Conservation (phyloP, 2,113 vertebrate genomes). For the Fregata magnificens region DNA sequence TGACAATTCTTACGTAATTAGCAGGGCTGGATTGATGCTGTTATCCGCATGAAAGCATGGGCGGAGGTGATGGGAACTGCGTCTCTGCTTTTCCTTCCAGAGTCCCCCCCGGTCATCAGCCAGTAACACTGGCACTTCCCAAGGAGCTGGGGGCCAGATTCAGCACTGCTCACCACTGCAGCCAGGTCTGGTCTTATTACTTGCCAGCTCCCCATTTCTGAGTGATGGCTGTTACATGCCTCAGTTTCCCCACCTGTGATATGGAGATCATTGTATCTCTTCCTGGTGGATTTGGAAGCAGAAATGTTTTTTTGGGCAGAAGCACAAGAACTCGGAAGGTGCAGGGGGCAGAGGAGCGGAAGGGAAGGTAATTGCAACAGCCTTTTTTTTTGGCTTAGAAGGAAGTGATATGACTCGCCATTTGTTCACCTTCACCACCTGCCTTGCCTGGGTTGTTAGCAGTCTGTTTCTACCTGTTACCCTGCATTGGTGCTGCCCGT, state of each 20-base stretch:
- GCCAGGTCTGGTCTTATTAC: background rate
- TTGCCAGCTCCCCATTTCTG: background rate
- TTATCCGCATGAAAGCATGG: background rate
- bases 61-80: background rate
- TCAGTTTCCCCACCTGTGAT: background rate
- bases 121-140: background rate
- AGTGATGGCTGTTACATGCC: background rate
- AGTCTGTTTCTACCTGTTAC: background rate
- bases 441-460: background rate
- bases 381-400: background rate
- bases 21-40: background rate
- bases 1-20: background rate
- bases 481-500: accelerated
- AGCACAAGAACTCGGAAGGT: background rate
- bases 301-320: background rate
- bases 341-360: background rate
- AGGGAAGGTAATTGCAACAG: background rate
- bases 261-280: background rate
- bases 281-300: background rate
- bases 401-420: background rate
- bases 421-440: background rate
- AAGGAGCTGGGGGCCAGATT: background rate
- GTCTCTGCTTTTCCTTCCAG: background rate
- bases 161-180: background rate
- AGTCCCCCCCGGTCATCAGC: background rate